Base-by-base conservation (phyloP, 2,888 invertebrate genomes). In the Sinotaia quadrata region DNA sequence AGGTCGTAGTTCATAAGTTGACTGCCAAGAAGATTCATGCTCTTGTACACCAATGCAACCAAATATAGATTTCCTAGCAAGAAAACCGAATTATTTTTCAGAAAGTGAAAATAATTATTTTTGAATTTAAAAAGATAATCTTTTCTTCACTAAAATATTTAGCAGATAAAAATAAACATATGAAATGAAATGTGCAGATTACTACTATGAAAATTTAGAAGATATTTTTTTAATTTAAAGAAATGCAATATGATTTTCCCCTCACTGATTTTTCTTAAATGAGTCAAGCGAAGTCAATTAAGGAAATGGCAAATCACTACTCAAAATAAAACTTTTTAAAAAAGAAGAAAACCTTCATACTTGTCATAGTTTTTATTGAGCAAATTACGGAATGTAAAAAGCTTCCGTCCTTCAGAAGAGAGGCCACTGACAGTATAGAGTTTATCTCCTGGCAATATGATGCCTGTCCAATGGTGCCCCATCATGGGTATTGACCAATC, bases 11-110 rank as follows among this genome's bases (percentile, higher is more conserved):
- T 78, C 65, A 71, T 85, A 86, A 27, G 62, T 68, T 1, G 62
- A 33, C 37, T 72, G 58, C 85, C 86, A 84, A 4, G 85, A 85
- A 0, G 75, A 71, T 49, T 87, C 86, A 58, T 79, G 80, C 2
- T 80, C 81, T 71, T 86, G 85, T 56, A 84, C 80, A 21, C 87
- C 86, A 60, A 87, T 86, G 76, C 87, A 87, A 3, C 79, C 84
- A 76, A 82, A 82, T 18, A 86, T 77, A 18, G 78, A 76, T n/a
- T 57, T 68, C 34, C 77, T 80, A 37, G 5, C 3, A 44, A 52
- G 60, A 54, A 62, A 57, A 66, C n/a, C n/a, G n/a, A n/a, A n/a
- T n/a, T n/a, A n/a, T n/a, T n/a, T n/a, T n/a, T n/a, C 3, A 31
- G 12, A 65, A 10, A 49, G n/a, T 7, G 10, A 56, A 24, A 31